phyloP scores from a whole-genome alignment of 1,140 invertebrate species.

The Cataglyphis hispanica region DNA sequence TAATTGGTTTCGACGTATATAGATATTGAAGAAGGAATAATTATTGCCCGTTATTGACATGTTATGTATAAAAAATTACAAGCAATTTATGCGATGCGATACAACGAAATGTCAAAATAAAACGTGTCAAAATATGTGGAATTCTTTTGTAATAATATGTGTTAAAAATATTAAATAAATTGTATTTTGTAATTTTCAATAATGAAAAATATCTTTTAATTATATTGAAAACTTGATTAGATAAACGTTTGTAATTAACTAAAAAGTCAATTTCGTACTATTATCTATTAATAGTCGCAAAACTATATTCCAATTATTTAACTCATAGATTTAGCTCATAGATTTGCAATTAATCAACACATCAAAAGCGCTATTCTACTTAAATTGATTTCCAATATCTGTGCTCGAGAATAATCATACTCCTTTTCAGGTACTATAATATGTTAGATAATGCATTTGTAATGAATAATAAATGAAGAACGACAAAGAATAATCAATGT shows the following conservation, averaged over 20 bases:
- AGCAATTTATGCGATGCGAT: background rate
- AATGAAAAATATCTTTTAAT: background rate
- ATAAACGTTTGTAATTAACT: background rate
- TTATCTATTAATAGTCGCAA: background rate
- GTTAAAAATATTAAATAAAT: background rate
- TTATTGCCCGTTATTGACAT: background rate
- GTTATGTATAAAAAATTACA: background rate
- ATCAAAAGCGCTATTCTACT: background rate
- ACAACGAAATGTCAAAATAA: background rate
- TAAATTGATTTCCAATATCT: conserved; percentile 2
- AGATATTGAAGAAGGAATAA: background rate
- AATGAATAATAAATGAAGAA: conserved; percentile 27
- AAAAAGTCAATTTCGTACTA: background rate
- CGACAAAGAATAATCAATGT: conserved; percentile 2
- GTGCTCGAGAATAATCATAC: background rate
- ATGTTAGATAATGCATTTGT: background rate
- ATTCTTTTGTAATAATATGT: background rate
- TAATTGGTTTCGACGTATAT: conserved; percentile 26
- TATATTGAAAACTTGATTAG: background rate
- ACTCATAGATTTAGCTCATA: background rate
- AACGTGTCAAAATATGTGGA: background rate
- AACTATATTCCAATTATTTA: background rate
- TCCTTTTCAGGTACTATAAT: background rate
- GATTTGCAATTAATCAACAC: conserved; percentile 28
- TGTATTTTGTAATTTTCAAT: background rate